Conservation (phyloP, 2,113 vertebrate species). For the Petaurus breviceps region DNA sequence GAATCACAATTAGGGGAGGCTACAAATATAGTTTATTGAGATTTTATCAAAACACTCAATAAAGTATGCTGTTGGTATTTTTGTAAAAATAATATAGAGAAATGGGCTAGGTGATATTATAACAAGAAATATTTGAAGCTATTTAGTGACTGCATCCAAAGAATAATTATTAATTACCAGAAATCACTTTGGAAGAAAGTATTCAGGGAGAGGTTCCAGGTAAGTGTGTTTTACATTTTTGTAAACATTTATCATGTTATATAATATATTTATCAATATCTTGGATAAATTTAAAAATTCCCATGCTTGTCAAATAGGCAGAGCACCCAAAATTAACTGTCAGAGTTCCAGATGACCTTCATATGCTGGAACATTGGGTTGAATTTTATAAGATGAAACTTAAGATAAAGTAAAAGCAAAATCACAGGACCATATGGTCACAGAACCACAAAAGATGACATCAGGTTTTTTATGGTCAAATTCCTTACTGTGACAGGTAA, state of each 20-base stretch:
- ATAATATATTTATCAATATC: neutral
- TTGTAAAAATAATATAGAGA: neutral
- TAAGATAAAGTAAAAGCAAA: neutral
- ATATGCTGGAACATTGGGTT: neutral
- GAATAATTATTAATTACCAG: neutral
- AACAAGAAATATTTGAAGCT: neutral
- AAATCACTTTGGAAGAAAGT: neutral
- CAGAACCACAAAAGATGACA: neutral
- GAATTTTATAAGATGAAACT: neutral
- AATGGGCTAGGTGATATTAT: neutral
- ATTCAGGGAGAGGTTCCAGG: neutral
- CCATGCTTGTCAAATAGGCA: too few species aligned
- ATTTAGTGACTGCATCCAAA: neutral
- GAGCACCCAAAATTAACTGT: neutral
- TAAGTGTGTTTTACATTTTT: neutral
- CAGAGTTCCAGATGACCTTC: neutral
- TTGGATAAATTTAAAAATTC: neutral
- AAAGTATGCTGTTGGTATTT: neutral
- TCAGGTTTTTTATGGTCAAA: neutral
- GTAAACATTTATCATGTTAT: neutral
- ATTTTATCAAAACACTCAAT: too few species aligned
- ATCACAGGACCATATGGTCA: neutral
- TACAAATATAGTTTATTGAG: neutral
- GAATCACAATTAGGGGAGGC: neutral
- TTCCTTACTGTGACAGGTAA: neutral